Evolutionary conservation across 2,888 invertebrate genomes (phyloP), one percentile per base, ranked within the genome.

Genomic region (Aphodius sticticus): DNA sequence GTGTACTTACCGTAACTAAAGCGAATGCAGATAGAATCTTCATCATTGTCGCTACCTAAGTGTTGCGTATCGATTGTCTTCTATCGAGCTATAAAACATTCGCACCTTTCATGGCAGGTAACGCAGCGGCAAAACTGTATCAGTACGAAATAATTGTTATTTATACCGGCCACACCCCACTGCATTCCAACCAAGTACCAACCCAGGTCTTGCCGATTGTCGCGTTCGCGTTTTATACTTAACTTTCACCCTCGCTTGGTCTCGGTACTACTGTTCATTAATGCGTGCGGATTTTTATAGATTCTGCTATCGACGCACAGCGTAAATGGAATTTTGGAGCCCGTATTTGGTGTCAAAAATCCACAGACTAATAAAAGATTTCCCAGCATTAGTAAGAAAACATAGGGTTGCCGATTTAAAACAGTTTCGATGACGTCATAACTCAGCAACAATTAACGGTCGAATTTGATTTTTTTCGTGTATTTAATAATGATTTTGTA

Each of bases 91-190:
- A 53, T 53, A 53, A 53, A 53, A 53, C 53, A 53, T 53, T 53
- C 53, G 12, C 53, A 53, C 53, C 53, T 53, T 12, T 53, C 53
- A 53, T 53, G 53, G 53, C 53, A 53, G 4, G 53, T 53, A 53
- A 83, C 82, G 83, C 81, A 81, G 69, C 81, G 82, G 82, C 83
- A 82, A 82, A 83, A 83, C 77, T 76, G 78, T 80, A 81, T 70
- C 78, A 77, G 53, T 79, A 77, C 81, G 82, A 77, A 82, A 81
- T 82, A 84, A 82, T 79, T 80, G 82, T 82, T 84, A 82, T 84
- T 84, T 84, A 84, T 83, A 83, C 81, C 70, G 38, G 82, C 81
- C 84, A 80, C 83, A 84, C 84, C 84, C 84, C 84, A 84, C 84
- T 83, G 72, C 84, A 84, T 84, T 83, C 84, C 83, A 81, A 83